Base-by-base conservation (phyloP, 2,113 vertebrate genomes). In the Entelurus aequoreus region DNA sequence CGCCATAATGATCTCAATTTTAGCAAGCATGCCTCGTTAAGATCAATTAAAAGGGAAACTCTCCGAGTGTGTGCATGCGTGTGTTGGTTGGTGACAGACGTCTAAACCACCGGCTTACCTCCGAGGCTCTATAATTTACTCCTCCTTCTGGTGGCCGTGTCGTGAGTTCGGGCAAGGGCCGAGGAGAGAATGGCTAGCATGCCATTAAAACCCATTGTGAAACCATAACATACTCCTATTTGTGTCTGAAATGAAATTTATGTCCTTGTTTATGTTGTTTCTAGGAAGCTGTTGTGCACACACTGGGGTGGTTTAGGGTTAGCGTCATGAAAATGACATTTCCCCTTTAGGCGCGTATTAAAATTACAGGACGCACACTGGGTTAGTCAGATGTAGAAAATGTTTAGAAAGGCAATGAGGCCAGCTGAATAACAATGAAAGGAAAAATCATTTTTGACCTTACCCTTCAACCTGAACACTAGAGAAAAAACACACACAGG, bases 1-100 rank as follows among this genome's bases (percentile, higher is more conserved):
- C 8, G 35, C 8, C 8, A 14, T 12, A 15, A 10, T 56, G 42
- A 55, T 50, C 62, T 59, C 38, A 8, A 0, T 62, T 54, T 48
- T 63, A 73, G 69, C 67, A 85, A 84, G 69, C 68, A 66, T 59
- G 69, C 76, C 40, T 42, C 66, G 82, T 83, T 85, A 78, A 10
- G n/a, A 83, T 83, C 79, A 82, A 83, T 83, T 84, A 85, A 77
- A 52, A 83, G 62, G 65, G 68, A 60, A 70, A 62, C 55, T 79
- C 79, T 81, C 75, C 77, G 65, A 74, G 75, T 60, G 66, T 75
- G 72, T 68, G 61, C 38, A 5, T 40, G 37, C 75, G 76, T 69
- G 78, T 71, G 76, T 64, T 74, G 72, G 75, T 37, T 54, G 69
- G 72, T 82, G 81, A 79, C 75, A 79, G 76, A 71, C 79, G 62